Percentiles rank a stretch among this genome's conserved stretches.
phyloP scores from a whole-genome alignment of 2,888 invertebrate genomes.

The Laothoe populi region DNA sequence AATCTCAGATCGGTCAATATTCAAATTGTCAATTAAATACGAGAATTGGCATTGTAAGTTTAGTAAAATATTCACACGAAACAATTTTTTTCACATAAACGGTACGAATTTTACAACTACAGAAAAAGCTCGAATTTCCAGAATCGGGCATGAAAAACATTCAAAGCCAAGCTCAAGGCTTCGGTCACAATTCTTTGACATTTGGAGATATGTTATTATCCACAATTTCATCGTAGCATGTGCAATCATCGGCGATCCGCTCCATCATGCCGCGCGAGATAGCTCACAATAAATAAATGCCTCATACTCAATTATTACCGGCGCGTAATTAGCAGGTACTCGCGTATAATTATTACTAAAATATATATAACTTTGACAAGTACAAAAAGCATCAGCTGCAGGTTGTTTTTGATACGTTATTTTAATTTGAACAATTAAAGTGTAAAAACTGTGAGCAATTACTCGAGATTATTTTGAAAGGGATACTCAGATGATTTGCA shows the following conservation, averaged over 20 bases:
- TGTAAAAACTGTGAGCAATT: background rate
- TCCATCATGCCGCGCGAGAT: background rate
- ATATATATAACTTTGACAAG: conserved; percentile 21
- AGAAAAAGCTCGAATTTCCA: no score
- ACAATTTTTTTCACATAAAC: no score
- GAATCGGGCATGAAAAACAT: background rate
- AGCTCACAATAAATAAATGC: background rate
- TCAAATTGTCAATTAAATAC: no score
- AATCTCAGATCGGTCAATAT: no score
- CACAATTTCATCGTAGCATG: conserved; percentile 8
- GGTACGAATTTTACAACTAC: no score
- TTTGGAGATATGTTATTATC: conserved; percentile 8
- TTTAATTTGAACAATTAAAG: background rate
- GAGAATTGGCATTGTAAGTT: no score
- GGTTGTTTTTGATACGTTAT: conserved; percentile 1
- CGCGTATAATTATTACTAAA: conserved; percentile 19
- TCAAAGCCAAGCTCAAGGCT: background rate
- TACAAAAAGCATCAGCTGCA: background rate
- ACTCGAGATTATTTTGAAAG: background rate
- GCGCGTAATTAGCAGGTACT: conserved; percentile 18
- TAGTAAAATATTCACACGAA: no score
- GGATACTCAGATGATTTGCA: background rate
- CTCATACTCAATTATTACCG: conserved; percentile 1
- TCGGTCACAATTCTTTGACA: conserved; percentile 21
- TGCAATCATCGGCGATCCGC: conserved; percentile 1